Evolutionary conservation across 1,140 invertebrate genomes (phyloP), one percentile per base, ranked within the genome.

Genomic region (Apis laboriosa): DNA sequence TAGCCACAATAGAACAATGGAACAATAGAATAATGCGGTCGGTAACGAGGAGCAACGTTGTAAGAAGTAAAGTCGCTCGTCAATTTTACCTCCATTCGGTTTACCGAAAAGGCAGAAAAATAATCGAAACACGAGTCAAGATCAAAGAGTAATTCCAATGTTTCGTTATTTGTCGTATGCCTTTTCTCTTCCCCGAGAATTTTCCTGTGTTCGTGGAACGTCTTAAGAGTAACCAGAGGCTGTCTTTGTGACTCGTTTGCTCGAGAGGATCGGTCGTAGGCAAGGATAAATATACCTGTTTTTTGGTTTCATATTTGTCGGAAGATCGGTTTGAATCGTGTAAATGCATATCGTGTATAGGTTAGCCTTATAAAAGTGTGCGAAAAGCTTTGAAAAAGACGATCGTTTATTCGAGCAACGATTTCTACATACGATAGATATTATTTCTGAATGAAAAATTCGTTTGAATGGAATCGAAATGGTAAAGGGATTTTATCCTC

Each of bases 1-100:
- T 77, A 83, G 58, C 21, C 43, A 78, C 73, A 81, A 68, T 81
- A 60, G 80, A 83, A 78, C 80, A 83, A 83, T 77, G 75, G 75
- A 83, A 83, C 80, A 78, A 78, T 83, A 71, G 75, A 64, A 68
- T 71, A 77, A 77, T 61, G 74, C 28, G 63, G 61, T n/a, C 55
- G 64, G 51, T 75, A 80, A 66, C 79, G 61, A 75, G 79, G 17
- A 24, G 53, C 53, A 58, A 55, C 28, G 72, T 81, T 67, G 24
- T 34, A 64, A 73, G 34, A 51, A n/a, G 55, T 19, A 34, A 34
- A 58, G 17, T 56, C 24, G 12, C 24, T 21, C 28, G 19, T n/a
- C 43, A n/a, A 68, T 12, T 43, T 43, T 68, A 51, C 34, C 66
- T n/a, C 19, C 28, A n/a, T 63, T 60, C 19, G 55, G 61, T 76